A percentile compares a stretch with the other conserved stretches of the same genome.
Conservation (phyloP, 2,113 vertebrate genomes). For the Beaufortia kweichowensis region DNA sequence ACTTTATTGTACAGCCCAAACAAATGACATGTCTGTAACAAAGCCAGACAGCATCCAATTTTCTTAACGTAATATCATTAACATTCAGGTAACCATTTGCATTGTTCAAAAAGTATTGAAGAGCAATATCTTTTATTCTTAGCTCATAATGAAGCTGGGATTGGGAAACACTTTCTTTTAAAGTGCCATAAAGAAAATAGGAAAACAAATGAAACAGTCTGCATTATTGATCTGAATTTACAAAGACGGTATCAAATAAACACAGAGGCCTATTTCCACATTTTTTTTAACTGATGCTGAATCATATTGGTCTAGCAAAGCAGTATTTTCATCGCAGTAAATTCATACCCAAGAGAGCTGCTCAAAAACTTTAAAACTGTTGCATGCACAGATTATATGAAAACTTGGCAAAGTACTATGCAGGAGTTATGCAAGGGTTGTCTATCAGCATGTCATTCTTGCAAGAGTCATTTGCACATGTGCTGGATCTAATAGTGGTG, state of each 20-base stretch:
- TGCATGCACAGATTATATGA: background rate
- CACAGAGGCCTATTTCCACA: background rate
- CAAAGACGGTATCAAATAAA: constrained; percentile 18
- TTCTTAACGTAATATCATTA: background rate
- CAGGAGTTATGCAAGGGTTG: background rate
- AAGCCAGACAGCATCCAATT: background rate
- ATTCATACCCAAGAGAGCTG: constrained; percentile 4
- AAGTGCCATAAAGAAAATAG: background rate
- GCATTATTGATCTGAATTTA: constrained; percentile 25
- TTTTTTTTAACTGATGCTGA: background rate
- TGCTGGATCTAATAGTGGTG: background rate
- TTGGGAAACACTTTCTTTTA: background rate
- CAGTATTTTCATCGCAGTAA: background rate
- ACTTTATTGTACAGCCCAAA: no score
- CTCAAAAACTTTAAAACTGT: background rate
- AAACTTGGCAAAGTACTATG: background rate
- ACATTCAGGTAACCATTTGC: background rate
- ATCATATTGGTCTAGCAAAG: background rate
- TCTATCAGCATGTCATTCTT: no score
- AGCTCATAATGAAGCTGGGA: background rate
- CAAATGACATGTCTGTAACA: background rate
- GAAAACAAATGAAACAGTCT: constrained; percentile 8
- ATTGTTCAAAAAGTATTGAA: background rate
- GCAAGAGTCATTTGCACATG: background rate
- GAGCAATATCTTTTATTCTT: background rate